phyloP scores from a whole-genome alignment of 2,113 vertebrate species.

The Scomber colias region DNA sequence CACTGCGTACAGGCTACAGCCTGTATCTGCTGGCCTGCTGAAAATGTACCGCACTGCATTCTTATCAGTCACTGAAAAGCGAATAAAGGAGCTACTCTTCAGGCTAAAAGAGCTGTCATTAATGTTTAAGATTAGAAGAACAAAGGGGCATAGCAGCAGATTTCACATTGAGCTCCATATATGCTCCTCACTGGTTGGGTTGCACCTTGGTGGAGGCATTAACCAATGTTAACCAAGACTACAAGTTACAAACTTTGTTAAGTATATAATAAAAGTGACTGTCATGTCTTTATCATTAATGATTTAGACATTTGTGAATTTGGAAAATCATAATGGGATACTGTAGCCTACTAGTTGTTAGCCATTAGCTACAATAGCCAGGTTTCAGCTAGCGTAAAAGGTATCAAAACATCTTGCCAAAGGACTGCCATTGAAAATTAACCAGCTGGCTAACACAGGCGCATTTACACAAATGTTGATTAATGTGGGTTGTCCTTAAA shows the following conservation, averaged over 20 bases:
- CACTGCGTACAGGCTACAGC: conserved; percentile 34
- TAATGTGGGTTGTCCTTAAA: too few species aligned
- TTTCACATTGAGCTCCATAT: neutral
- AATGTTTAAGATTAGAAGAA: conserved; percentile 2
- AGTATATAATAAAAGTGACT: too few species aligned
- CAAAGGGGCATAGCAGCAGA: neutral
- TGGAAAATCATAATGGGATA: neutral
- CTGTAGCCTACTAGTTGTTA: neutral
- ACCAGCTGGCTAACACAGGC: too few species aligned
- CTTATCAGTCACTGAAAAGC: conserved; percentile 64
- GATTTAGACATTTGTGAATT: neutral
- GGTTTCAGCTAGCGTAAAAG: too few species aligned
- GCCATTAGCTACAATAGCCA: neutral
- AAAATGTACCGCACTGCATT: neutral
- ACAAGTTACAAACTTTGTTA: neutral
- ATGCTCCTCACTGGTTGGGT: neutral
- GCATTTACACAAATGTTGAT: too few species aligned
- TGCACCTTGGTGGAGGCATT: neutral
- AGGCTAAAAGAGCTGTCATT: conserved; percentile 32
- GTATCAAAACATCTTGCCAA: too few species aligned
- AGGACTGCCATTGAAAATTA: too few species aligned
- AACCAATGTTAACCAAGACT: neutral
- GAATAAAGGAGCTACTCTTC: conserved; percentile 54
- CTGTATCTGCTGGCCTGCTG: conserved; percentile 36
- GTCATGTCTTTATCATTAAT: neutral